These are phyloP conservation scores for Amia ocellicauda DNA, from an alignment of 2,113 vertebrate genomes.

Conservation along the genomic window DNA sequence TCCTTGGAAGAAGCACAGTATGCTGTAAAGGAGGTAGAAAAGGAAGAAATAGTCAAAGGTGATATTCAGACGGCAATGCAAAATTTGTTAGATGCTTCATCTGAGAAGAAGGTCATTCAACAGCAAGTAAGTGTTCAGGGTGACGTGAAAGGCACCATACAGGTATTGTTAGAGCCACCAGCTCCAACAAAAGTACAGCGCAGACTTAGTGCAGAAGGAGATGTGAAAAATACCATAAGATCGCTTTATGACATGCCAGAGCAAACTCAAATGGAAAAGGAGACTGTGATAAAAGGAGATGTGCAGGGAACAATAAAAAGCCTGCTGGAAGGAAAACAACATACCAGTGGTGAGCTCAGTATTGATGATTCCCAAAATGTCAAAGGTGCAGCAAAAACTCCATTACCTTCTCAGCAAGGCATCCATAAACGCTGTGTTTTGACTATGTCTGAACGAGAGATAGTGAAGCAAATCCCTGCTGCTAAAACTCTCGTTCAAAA, in stretches of 20 bases:
- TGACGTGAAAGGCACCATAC: constrained; percentile 63
- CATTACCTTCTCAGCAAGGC: constrained; percentile 45
- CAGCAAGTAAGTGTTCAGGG: constrained; percentile 56
- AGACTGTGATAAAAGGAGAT: constrained; percentile 63
- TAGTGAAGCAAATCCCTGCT: constrained; percentile 46
- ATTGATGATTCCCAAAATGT: constrained; percentile 60
- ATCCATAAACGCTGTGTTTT: constrained; percentile 42
- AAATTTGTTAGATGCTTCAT: constrained; percentile 56
- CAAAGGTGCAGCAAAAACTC: constrained; percentile 53
- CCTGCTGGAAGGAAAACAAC: constrained; percentile 65
- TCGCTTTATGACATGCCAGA: constrained; percentile 56
- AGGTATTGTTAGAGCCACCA: constrained; percentile 62
- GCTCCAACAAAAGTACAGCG: constrained; percentile 54
- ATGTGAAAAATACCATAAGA: constrained; percentile 64
- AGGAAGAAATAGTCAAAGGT: constrained; percentile 60
- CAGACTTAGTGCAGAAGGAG: constrained; percentile 44
- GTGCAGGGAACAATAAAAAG: constrained; percentile 69
- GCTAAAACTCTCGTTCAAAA: constrained; percentile 56
- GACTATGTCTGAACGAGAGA: constrained; percentile 40
- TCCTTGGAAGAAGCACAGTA: constrained; percentile 70
- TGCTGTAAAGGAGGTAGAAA: constrained; percentile 63
- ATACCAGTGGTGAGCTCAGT: constrained; percentile 56
- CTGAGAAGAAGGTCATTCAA: constrained; percentile 54
- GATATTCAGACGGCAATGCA: constrained; percentile 57
- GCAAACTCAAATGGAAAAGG: constrained; percentile 57